Base-by-base conservation (phyloP, 1,140 invertebrate genomes). In the Drosophila micromelanica region DNA sequence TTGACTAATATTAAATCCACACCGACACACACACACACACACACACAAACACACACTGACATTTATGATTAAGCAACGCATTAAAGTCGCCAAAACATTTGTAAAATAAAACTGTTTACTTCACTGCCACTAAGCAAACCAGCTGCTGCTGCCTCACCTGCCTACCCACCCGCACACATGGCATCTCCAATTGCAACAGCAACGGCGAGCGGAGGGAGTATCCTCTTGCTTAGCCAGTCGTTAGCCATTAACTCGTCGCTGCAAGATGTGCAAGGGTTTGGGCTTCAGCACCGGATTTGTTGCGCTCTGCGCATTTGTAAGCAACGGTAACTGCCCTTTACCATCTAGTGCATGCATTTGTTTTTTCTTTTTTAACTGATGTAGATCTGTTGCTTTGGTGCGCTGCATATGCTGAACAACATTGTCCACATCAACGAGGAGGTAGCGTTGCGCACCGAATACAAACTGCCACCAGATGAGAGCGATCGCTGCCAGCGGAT, bases 61-160 rank as follows among this genome's bases (percentile, higher is more conserved):
- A 85, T 70, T 62, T 87, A 87, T 72, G 59, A 85, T 71, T 81
- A 81, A 86, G 82, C 56, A 64, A 65, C 52, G 80, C 77, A 87
- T 86, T 86, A 81, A 86, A 86, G 70, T 80, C 81, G 77, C 77
- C 61, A 85, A 84, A 76, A 68, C 71, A 84, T 73, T 63, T 86
- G 82, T 86, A 81, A 86, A 86, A 81, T 82, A 78, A 87, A 87
- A 80, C 71, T 80, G 72, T 79, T 80, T 80, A 78, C 74, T 43
- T 63, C 42, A 67, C 43, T 61, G 45, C 56, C 46, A 59, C 52
- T 45, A 37, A 52, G 15, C 37, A 61, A 70, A 55, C 12, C 64
- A 86, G 57, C 65, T 80, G 69, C 46, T 57, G 27, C 38, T 40
- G 38, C 38, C 5, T 35, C 27, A 35, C 15, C 48, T 32, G 27